Percentiles rank a stretch among this genome's conserved stretches.
These are phyloP conservation scores for Caenorhabditis remanei DNA, from an alignment of 1,140 invertebrate genomes.

Conservation along the genomic window DNA sequence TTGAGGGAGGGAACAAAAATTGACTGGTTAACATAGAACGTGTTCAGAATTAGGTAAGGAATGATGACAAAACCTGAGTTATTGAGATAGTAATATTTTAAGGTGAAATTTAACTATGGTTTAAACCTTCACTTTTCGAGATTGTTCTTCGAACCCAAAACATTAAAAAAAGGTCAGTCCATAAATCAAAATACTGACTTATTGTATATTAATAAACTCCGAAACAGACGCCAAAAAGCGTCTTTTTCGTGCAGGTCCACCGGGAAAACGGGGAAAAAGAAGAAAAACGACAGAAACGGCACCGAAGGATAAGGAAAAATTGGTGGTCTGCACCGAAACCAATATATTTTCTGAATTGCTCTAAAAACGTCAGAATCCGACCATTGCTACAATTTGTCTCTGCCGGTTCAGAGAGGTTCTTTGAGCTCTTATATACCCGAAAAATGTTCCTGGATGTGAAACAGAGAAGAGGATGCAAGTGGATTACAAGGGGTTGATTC, in stretches of 20 bases:
- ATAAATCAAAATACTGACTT: background rate
- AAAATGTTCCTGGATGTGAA: constrained; percentile 28
- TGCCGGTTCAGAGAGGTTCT: background rate
- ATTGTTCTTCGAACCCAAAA: too few species aligned
- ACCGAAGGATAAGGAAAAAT: background rate
- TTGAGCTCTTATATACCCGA: background rate
- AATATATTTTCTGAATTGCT: constrained; percentile 41
- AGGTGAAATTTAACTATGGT: too few species aligned
- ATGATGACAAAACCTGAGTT: too few species aligned
- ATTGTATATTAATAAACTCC: constrained; percentile 11
- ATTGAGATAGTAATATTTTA: too few species aligned
- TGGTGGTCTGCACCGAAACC: constrained; percentile 45
- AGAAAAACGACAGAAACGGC: background rate
- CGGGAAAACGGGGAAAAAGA: constrained; percentile 9
- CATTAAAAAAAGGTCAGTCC: too few species aligned
- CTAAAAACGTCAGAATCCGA: constrained; percentile 40
- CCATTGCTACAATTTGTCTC: background rate
- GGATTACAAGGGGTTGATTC: constrained; percentile 20
- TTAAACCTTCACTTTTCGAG: too few species aligned
- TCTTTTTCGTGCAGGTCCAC: background rate
- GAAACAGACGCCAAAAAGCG: background rate
- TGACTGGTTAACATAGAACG: too few species aligned
- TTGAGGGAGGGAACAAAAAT: too few species aligned
- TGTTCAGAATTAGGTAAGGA: too few species aligned
- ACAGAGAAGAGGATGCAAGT: background rate